phyloP scores from a whole-genome alignment of 1,140 invertebrate genomes.

The Dufourea novaeangliae region DNA sequence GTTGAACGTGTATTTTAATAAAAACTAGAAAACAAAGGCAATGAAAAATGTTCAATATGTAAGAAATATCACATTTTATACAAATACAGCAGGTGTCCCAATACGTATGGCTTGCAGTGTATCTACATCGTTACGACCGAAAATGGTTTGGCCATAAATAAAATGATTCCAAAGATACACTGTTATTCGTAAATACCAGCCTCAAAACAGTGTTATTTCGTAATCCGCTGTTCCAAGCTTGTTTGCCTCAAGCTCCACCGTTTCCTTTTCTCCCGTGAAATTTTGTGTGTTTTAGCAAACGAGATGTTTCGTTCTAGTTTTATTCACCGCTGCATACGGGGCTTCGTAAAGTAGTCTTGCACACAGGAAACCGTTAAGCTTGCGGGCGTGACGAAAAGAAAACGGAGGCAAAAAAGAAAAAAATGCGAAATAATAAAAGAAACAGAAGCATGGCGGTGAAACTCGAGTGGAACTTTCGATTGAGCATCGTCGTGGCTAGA shows the following conservation, averaged over 20 bases:
- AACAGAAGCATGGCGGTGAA: background rate
- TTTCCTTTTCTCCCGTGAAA: background rate
- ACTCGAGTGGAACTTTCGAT: constrained; percentile 17
- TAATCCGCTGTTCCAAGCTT: background rate
- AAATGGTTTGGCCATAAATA: no score
- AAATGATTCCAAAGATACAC: no score
- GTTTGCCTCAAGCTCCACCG: background rate
- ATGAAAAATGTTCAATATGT: no score
- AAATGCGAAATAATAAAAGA: background rate
- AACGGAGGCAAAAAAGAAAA: background rate
- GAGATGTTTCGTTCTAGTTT: background rate
- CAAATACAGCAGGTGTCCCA: no score
- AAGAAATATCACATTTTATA: no score
- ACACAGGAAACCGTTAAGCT: background rate
- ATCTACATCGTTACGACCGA: no score
- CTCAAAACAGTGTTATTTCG: no score
- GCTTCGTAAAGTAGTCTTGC: no score
- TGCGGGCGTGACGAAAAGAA: background rate
- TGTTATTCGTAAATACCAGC: no score
- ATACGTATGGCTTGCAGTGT: no score
- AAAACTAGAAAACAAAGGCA: no score
- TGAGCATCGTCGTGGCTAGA: background rate
- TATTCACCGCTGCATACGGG: background rate
- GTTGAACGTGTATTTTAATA: no score
- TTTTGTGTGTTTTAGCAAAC: background rate